Evolutionary conservation across 2,113 vertebrate species (phyloP).

Genomic region (Actinemys pallida): DNA sequence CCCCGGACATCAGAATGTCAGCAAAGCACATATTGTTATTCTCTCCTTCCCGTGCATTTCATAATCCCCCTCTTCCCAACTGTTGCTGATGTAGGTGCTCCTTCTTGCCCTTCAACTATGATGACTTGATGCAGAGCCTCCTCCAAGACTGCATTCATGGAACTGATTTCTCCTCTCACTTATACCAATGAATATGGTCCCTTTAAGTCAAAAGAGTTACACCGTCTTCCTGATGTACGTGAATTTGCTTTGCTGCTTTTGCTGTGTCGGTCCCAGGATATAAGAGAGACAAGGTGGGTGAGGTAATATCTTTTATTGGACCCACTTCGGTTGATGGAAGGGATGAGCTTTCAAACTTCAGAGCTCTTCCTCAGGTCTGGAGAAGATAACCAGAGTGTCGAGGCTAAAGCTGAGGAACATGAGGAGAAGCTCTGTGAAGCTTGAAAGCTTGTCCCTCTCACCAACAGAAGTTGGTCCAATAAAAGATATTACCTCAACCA

Average conservation of each 20-base stretch:
- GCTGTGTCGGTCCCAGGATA: neutral
- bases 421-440: neutral
- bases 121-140: neutral
- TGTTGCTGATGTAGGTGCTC: neutral
- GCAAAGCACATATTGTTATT: neutral
- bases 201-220: neutral
- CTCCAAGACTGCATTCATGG: neutral
- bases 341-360: neutral
- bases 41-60: neutral
- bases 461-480: neutral
- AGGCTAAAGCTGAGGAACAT: neutral
- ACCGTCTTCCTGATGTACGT: fast-evolving
- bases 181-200: neutral
- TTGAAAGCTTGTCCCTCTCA: neutral
- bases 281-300: neutral
- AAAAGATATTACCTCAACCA: neutral
- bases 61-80: neutral
- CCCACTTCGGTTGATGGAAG: neutral
- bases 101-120: neutral
- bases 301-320: neutral
- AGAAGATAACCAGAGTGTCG: neutral
- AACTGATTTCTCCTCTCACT: neutral
- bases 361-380: neutral
- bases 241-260: neutral
- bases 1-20: neutral